Base-by-base conservation (phyloP, 2,797 vertebrate species). In the Phoeniculus purpureus region DNA sequence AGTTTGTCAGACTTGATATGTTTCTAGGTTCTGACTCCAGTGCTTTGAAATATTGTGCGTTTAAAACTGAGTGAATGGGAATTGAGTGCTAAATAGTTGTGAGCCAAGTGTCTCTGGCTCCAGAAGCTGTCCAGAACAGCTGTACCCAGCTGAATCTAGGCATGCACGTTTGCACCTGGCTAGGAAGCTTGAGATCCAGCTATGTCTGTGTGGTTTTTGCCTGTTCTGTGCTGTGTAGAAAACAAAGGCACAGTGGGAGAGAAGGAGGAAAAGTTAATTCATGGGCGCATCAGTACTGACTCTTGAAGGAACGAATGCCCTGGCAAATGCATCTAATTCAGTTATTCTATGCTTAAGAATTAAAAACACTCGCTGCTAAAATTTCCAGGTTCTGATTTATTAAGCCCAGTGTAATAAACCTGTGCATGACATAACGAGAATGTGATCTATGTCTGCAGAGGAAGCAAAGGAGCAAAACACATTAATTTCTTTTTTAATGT, bases 361-460 rank as follows among this genome's bases (percentile, higher is more conserved):
- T 88, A 86, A 87, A 93, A 91, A 84, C 83, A 73, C 79, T 92
- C 92, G 56, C 89, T 70, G 12, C 75, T 85, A 65, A 95, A 95
- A 93, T 89, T 76, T 84, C 73, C 64, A 89, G 62, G 48, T 92
- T 92, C 68, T 88, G 66, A 96, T 84, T 96, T 96, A 96, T 93
- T 95, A 92, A 92, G 58, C 81, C 58, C 25, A 70, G 21, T 31
- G 72, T 96, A 96, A 94, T 94, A 94, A 96, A 92, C 79, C 74
- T 84, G 61, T 95, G 83, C 85, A 94, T 67, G 94, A 96, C 94
- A 92, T 95, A 96, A 95, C 80, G 70, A 66, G 85, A 92, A 94
- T 83, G 67, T 95, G 95, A 96, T 95, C 87, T 94, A 95, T 93
- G 77, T 89, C 76, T 93, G 88, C 83, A 87, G 86, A 94, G 66